Evolutionary conservation across 2,888 invertebrate species (phyloP).

Genomic region (Oxystoma pomonae): DNA sequence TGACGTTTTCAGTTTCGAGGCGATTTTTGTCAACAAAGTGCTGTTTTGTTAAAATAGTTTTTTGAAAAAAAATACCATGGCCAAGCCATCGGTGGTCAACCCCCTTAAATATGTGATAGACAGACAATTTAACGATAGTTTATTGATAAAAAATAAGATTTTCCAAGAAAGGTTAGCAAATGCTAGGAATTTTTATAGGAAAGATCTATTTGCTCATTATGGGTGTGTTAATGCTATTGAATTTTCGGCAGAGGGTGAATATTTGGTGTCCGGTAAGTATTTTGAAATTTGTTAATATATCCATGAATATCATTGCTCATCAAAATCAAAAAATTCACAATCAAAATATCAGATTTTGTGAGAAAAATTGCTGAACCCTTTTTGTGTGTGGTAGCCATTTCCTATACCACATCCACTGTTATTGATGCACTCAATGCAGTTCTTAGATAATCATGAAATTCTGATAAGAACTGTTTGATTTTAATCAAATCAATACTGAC

Average conservation of each 20-base stretch:
- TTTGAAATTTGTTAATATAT: background rate
- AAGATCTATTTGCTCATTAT: slow-evolving; percentile 84
- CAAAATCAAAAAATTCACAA: too few relatives aligned
- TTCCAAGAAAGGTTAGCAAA: slow-evolving; percentile 58
- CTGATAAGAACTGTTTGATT: background rate
- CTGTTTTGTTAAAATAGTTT: slow-evolving; percentile 13
- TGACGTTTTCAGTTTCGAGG: slow-evolving; percentile 14
- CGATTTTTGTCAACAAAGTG: slow-evolving; percentile 24
- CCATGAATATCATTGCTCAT: background rate
- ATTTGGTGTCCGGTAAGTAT: slow-evolving; percentile 77
- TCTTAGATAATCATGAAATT: background rate
- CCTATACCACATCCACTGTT: background rate
- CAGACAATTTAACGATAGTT: slow-evolving; percentile 58
- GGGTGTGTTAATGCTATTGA: slow-evolving; percentile 97
- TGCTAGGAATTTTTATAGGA: slow-evolving; percentile 74
- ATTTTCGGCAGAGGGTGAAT: slow-evolving; percentile 84
- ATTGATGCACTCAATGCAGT: background rate
- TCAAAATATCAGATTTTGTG: too few relatives aligned
- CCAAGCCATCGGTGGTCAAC: slow-evolving; percentile 50
- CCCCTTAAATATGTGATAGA: slow-evolving; percentile 58
- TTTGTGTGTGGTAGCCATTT: background rate
- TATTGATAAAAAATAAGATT: slow-evolving; percentile 57
- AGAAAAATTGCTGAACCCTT: background rate
- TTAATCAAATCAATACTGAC: background rate
- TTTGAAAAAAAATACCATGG: slow-evolving; percentile 39